Conservation (phyloP, 1,140 invertebrate species). For the Caenorhabditis brenneri region DNA sequence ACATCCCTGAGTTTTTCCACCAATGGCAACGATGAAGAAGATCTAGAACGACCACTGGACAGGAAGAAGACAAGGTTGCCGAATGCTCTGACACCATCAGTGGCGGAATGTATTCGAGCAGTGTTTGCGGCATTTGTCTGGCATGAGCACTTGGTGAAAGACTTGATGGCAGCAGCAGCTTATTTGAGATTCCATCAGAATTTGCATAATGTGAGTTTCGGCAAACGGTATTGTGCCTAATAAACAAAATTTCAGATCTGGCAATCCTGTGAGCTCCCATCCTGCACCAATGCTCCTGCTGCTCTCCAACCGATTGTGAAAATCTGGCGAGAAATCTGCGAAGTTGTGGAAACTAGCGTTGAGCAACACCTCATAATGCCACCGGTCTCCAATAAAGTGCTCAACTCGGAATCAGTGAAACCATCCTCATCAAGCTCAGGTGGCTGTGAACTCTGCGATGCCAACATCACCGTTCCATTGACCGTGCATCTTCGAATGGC, state of each 20-base stretch:
- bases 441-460: constrained; percentile 85
- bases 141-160: constrained; percentile 95
- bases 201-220: constrained; percentile 71
- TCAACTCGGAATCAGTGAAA: background rate
- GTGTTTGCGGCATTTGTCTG: constrained; percentile 94
- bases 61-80: constrained; percentile 44
- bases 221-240: no score
- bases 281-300: constrained; percentile 76
- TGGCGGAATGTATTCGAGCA: constrained; percentile 87
- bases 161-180: constrained; percentile 94
- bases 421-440: background rate
- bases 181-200: constrained; percentile 92
- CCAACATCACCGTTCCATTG: constrained; percentile 80
- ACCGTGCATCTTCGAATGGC: constrained; percentile 87
- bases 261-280: background rate
- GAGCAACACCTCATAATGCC: constrained; percentile 60
- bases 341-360: constrained; percentile 58
- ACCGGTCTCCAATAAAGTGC: constrained; percentile 30
- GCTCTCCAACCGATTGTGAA: constrained; percentile 79
- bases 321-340: constrained; percentile 85
- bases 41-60: constrained; percentile 72
- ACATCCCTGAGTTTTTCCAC: constrained; percentile 59
- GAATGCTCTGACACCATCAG: constrained; percentile 82
- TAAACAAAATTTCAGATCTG: constrained; percentile 15
- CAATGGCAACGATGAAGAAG: constrained; percentile 77